Base-by-base conservation (phyloP, 1,140 invertebrate species). In the Xylocopa sonorina region DNA sequence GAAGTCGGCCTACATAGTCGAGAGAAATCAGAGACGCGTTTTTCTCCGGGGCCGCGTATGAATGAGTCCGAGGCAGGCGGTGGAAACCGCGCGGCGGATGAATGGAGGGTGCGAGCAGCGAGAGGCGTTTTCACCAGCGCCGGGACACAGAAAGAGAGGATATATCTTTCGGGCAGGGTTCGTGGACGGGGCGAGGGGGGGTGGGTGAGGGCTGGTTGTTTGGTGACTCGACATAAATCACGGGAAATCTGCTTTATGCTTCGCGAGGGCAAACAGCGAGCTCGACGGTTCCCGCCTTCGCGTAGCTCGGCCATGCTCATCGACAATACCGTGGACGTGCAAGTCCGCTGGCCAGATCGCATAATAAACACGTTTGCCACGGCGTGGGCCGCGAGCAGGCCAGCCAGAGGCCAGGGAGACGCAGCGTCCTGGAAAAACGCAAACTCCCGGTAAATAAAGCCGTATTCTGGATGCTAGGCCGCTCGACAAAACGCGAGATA, bases 221-320 rank as follows among this genome's bases (percentile, higher is more conserved):
- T 87, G 86, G 82, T 85, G 86, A 87, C 86, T 87, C 77, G 82
- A 73, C 86, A 87, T 87, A 87, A 87, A 87, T 87, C 86, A 87
- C 85, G 32, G 53, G 66, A 85, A 83, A 83, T 83, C 82, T 81
- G 83, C 85, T 84, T 84, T 84, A 84, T 84, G 79, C 82, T 51
- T n/a, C 81, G 81, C 75, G 85, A 69, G 76, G 34, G 82, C 67
- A 86, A 85, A 87, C 85, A 86, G 67, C 72, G 68, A 50, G 41
- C 27, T n/a, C n/a, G 4, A 18, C 68, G 16, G 43, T 41, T 4
- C 57, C 82, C 67, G 77, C 67, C 80, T 75, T 43, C 57, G 60
- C 85, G 66, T 74, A 80, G 43, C 78, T 48, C 66, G 73, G 27
- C 63, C 32, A 38, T 46, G 1, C 68, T 58, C 78, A 74, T 85